A percentile compares a stretch with the other conserved stretches of the same genome.
These are phyloP conservation scores for Lophius piscatorius DNA, from an alignment of 2,113 vertebrate genomes.

Conservation along the genomic window DNA sequence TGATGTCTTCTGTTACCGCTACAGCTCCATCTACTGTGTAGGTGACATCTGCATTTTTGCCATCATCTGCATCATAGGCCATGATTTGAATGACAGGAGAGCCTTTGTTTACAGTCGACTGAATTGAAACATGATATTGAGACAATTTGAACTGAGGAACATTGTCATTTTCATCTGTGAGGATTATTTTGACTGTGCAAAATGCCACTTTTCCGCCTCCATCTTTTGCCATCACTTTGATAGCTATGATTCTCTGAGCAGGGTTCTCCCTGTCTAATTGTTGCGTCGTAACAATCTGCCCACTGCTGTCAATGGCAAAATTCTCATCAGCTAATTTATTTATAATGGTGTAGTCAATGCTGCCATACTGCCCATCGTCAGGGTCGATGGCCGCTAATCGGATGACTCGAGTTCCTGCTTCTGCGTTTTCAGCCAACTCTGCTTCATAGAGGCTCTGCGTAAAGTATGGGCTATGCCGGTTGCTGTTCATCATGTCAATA, in stretches of 20 bases:
- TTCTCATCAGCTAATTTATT: slow-evolving; percentile 94
- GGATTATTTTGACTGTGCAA: slow-evolving; percentile 95
- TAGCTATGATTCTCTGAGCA: slow-evolving; percentile 90
- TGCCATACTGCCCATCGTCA: slow-evolving; percentile 91
- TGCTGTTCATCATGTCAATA: slow-evolving; percentile 92
- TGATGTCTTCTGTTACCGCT: slow-evolving; percentile 85
- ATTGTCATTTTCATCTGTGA: slow-evolving; percentile 97
- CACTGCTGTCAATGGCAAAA: slow-evolving; percentile 86
- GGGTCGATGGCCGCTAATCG: slow-evolving; percentile 90
- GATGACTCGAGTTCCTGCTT: slow-evolving; percentile 93
- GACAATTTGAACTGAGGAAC: slow-evolving; percentile 91
- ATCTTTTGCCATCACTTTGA: slow-evolving; percentile 97
- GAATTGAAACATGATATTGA: slow-evolving; percentile 90
- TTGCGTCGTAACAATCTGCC: slow-evolving; percentile 88
- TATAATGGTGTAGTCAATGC: slow-evolving; percentile 94
- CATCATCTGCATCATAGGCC: slow-evolving; percentile 95
- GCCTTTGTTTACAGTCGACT: slow-evolving; percentile 90
- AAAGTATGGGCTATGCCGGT: slow-evolving; percentile 91
- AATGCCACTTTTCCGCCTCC: slow-evolving; percentile 93
- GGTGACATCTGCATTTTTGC: slow-evolving; percentile 93
- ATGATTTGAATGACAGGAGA: slow-evolving; percentile 91
- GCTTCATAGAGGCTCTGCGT: slow-evolving; percentile 90
- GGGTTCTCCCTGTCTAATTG: slow-evolving; percentile 94
- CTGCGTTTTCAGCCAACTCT: slow-evolving; percentile 93
- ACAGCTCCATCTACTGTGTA: slow-evolving; percentile 89